Percentiles rank a stretch among this genome's conserved stretches.
Conservation (phyloP, 1,140 invertebrate genomes). For the Drosophila tristis region DNA sequence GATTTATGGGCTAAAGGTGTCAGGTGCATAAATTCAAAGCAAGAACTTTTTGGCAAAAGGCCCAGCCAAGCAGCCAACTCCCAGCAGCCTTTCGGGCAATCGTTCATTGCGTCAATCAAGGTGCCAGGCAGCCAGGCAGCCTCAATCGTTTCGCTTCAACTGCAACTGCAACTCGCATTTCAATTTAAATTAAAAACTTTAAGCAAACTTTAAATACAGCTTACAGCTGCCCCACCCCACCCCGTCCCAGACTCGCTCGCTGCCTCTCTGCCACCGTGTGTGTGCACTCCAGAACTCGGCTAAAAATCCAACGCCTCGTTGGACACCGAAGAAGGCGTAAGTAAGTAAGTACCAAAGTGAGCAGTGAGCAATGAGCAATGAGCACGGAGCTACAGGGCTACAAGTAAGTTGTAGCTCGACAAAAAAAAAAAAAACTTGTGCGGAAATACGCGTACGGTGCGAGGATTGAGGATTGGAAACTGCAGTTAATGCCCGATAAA, state of each 20-base stretch:
- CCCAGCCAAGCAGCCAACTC: not conserved
- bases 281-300: slow-evolving; percentile 39
- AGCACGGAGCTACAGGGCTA: too few species aligned
- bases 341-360: slow-evolving; percentile 40
- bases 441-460: not conserved
- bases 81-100: slow-evolving; percentile 37
- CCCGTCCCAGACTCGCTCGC: not conserved
- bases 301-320: slow-evolving; percentile 59
- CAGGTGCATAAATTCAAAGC: slow-evolving; percentile 24
- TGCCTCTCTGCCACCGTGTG: not conserved
- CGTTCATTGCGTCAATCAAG: slow-evolving; percentile 73
- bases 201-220: slow-evolving; percentile 63
- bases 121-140: slow-evolving; percentile 21
- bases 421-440: slow-evolving; percentile 30
- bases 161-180: slow-evolving; percentile 50
- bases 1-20: slow-evolving; percentile 37
- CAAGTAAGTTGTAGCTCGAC: slow-evolving; percentile 45
- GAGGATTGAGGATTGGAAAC: slow-evolving; percentile 1
- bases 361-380: slow-evolving; percentile 14
- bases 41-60: slow-evolving; percentile 21
- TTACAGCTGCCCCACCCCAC: slow-evolving; percentile 21
- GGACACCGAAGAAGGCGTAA: slow-evolving; percentile 60
- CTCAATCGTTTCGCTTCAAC: slow-evolving; percentile 39
- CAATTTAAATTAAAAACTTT: slow-evolving; percentile 78
- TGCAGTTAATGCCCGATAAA: slow-evolving; percentile 50